Conservation (phyloP, 1,140 invertebrate species). For the Leptopilina boulardi region DNA sequence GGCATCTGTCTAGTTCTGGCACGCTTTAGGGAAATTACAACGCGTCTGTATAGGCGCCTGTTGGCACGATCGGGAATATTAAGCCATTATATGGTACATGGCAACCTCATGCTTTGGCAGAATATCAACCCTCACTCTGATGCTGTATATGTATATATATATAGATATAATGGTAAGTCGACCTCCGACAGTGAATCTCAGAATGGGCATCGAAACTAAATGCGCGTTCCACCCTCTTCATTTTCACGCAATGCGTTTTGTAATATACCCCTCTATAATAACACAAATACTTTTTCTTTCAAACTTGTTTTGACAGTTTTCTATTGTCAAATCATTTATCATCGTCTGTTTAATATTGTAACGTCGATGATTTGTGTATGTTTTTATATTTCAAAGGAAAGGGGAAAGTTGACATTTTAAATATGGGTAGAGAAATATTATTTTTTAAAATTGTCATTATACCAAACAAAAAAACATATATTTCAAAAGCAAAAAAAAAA, state of each 20-base stretch:
- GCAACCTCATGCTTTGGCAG: conserved; percentile 47
- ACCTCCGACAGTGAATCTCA: conserved; percentile 8
- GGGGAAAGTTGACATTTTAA: too few relatives aligned
- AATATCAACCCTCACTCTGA: conserved; percentile 44
- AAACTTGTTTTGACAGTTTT: neutral
- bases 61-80: conserved; percentile 56
- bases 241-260: neutral
- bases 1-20: conserved; percentile 62
- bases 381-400: too few relatives aligned
- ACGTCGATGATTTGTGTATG: too few relatives aligned
- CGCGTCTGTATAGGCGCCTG: conserved; percentile 47
- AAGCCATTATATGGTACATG: conserved; percentile 57
- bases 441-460: too few relatives aligned
- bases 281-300: too few relatives aligned
- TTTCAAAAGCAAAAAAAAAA: too few relatives aligned
- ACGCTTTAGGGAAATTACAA: conserved; percentile 55
- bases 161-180: too few relatives aligned
- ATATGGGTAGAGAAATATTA: too few relatives aligned
- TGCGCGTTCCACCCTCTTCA: conserved; percentile 17
- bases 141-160: too few relatives aligned
- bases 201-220: conserved; percentile 13
- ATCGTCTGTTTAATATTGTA: too few relatives aligned
- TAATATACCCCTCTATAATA: neutral
- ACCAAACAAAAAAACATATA: too few relatives aligned
- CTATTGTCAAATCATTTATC: neutral